These are phyloP conservation scores for Blera fallax DNA, from an alignment of 2,888 invertebrate genomes.

Conservation along the genomic window DNA sequence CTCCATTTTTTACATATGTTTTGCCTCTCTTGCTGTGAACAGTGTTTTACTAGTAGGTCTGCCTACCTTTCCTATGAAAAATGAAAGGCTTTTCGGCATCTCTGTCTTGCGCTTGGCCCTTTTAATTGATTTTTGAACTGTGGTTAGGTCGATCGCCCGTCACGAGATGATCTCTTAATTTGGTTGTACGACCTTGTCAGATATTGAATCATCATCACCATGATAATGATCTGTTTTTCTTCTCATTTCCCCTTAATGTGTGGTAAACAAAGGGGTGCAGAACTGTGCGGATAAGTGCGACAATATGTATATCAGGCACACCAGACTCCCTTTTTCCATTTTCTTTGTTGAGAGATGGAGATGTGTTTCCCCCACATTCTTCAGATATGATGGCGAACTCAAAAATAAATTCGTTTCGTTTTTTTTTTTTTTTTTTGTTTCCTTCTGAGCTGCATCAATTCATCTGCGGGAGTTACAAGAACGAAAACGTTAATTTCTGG, in stretches of 20 bases:
- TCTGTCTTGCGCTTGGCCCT: background rate
- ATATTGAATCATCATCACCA: constrained; percentile 16
- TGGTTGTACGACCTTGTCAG: constrained; percentile 26
- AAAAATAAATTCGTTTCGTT: constrained; percentile 41
- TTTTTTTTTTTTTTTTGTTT: background rate
- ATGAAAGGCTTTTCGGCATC: constrained; percentile 1
- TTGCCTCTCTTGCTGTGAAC: background rate
- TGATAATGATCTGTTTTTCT: constrained; percentile 4
- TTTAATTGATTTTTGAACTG: constrained; percentile 40
- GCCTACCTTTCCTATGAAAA: background rate
- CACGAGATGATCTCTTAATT: constrained; percentile 22
- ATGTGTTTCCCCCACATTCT: background rate
- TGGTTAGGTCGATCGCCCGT: constrained; percentile 9
- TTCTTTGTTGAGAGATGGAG: background rate
- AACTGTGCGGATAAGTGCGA: background rate
- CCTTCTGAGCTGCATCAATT: background rate
- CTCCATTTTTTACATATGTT: background rate
- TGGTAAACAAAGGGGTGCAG: constrained; percentile 4
- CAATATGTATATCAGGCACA: background rate
- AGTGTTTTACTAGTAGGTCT: constrained; percentile 16
- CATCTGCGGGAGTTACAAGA: background rate
- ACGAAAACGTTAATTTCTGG: background rate
- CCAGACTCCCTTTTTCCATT: background rate
- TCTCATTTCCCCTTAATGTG: background rate
- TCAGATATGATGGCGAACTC: background rate